phyloP scores from a whole-genome alignment of 2,888 invertebrate genomes.

The Baronia brevicornis region DNA sequence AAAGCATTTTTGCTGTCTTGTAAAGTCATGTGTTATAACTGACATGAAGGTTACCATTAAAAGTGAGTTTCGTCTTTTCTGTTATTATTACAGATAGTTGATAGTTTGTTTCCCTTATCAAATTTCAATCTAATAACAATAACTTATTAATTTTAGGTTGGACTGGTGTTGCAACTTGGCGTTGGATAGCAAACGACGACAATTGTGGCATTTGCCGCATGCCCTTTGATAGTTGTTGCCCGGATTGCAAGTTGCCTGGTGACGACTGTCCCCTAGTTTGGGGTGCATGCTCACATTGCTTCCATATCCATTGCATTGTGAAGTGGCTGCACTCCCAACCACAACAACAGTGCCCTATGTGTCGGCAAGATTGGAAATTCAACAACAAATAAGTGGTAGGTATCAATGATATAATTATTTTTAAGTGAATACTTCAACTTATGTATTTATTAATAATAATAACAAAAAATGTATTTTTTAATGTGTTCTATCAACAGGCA shows the following conservation, averaged over 20 bases:
- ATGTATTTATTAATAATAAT: slow-evolving; percentile 3
- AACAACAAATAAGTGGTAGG: slow-evolving; percentile 79
- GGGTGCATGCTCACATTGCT: slow-evolving; percentile 99
- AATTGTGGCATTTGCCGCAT: slow-evolving; percentile 99
- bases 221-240: slow-evolving; percentile 98
- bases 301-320: slow-evolving; percentile 99
- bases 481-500: slow-evolving; percentile 12
- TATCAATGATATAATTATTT: not conserved
- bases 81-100: not conserved
- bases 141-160: slow-evolving; percentile 76
- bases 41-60: slow-evolving; percentile 79
- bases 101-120: not conserved
- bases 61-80: slow-evolving; percentile 55
- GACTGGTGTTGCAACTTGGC: slow-evolving; percentile 98
- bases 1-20: no score
- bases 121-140: slow-evolving; percentile 2
- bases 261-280: slow-evolving; percentile 99
- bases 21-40: no score
- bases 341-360: slow-evolving; percentile 95
- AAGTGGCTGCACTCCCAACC: slow-evolving; percentile 98
- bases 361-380: slow-evolving; percentile 99
- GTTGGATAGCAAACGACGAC: slow-evolving; percentile 99
- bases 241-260: slow-evolving; percentile 97
- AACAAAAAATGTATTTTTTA: no score
- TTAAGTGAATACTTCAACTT: not conserved